phyloP scores from a whole-genome alignment of 2,797 vertebrate species.

The Hapalemur alaotrensis region DNA sequence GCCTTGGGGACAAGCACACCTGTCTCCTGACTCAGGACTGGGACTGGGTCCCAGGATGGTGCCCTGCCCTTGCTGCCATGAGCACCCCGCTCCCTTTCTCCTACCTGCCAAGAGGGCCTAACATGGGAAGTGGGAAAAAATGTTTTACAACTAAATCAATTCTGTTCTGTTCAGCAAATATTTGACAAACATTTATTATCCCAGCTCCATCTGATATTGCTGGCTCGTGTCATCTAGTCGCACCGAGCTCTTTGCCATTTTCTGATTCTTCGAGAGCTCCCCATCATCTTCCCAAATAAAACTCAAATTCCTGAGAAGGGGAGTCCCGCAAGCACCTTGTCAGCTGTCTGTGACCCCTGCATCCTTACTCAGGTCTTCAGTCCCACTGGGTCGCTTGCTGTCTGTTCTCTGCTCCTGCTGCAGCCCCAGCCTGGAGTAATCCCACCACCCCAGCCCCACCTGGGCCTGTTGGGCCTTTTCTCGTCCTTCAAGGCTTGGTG shows the following conservation, averaged over 20 bases:
- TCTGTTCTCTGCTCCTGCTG: neutral
- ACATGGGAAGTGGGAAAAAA: neutral
- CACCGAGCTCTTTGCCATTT: neutral
- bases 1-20: neutral
- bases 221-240: neutral
- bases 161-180: neutral
- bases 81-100: neutral
- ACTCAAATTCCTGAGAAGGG: neutral
- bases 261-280: neutral
- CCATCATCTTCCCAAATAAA: neutral
- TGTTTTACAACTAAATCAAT: neutral
- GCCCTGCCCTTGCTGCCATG: neutral
- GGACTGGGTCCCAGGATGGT: neutral
- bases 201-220: too few relatives aligned
- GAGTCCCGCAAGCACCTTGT: too few relatives aligned
- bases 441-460: neutral
- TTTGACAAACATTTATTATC: neutral
- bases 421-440: too few relatives aligned
- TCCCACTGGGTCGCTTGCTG: too few relatives aligned
- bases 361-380: rapidly evolving
- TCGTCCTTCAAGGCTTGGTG: neutral
- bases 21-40: neutral
- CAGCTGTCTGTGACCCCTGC: neutral
- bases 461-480: neutral
- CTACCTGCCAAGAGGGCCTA: neutral